phyloP scores from a whole-genome alignment of 2,888 invertebrate genomes.

The Mylabris sibirica region DNA sequence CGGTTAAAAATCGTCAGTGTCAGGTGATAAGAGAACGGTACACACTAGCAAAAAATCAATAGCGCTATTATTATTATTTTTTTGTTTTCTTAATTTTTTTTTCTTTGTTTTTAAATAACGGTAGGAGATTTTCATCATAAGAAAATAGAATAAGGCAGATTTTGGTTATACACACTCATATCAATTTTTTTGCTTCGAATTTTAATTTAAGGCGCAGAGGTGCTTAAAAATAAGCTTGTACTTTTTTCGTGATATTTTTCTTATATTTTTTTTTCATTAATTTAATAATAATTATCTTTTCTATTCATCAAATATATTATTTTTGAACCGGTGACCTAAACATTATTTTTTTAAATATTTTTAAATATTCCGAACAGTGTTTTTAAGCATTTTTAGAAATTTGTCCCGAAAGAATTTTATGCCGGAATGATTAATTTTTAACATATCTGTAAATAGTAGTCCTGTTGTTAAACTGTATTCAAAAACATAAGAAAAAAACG shows the following conservation, averaged over 20 bases:
- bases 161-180: constrained; percentile 70
- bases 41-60: constrained; percentile 61
- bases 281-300: constrained; percentile 18
- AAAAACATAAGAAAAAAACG: constrained; percentile 51
- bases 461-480: constrained; percentile 55
- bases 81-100: not conserved
- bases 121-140: constrained; percentile 66
- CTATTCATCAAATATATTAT: constrained; percentile 34
- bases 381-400: constrained; percentile 46
- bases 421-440: constrained; percentile 15
- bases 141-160: constrained; percentile 76
- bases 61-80: constrained; percentile 52
- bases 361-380: constrained; percentile 61
- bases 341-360: constrained; percentile 40
- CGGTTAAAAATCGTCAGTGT: constrained; percentile 63
- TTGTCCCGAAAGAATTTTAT: constrained; percentile 3
- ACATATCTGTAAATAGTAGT: constrained; percentile 56
- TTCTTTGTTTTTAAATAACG: constrained; percentile 49
- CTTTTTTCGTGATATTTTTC: constrained; percentile 70
- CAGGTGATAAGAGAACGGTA: constrained; percentile 61
- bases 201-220: constrained; percentile 77
- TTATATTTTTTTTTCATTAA: constrained; percentile 45
- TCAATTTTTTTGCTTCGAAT: constrained; percentile 63
- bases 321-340: constrained; percentile 68
- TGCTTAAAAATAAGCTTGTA: constrained; percentile 76